Evolutionary conservation across 2,888 invertebrate genomes (phyloP).

Genomic region (Malthinus seriepunctatus): DNA sequence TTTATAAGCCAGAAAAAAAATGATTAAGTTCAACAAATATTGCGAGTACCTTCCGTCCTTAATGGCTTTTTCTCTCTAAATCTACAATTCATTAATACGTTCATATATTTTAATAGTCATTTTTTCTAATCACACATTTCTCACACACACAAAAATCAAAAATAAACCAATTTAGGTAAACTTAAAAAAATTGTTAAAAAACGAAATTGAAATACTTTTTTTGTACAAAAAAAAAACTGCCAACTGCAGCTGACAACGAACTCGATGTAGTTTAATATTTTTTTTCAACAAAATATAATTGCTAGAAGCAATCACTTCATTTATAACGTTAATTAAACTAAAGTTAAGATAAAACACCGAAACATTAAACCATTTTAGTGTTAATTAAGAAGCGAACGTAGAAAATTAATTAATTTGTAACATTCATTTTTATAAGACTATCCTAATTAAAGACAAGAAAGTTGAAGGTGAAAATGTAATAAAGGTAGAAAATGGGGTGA

Average conservation of each 20-base stretch:
- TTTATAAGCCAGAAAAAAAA: too few species aligned
- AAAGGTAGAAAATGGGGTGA: not conserved
- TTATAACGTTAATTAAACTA: conserved; percentile 11
- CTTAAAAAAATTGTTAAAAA: too few species aligned
- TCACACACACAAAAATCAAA: too few species aligned
- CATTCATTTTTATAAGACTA: not conserved
- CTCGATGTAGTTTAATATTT: not conserved
- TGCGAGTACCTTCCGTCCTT: too few species aligned
- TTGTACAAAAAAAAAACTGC: conserved; percentile 8
- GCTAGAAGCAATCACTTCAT: conserved; percentile 12
- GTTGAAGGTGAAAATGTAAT: conserved; percentile 2
- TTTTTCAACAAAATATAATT: conserved; percentile 9
- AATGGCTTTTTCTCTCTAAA: conserved; percentile 34
- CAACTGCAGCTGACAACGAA: conserved; percentile 11
- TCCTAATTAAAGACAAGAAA: conserved; percentile 1
- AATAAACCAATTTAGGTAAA: too few species aligned
- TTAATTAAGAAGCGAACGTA: conserved; percentile 6
- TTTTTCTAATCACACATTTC: too few species aligned
- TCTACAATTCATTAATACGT: conserved; percentile 30
- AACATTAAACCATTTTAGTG: conserved; percentile 6
- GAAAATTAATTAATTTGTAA: not conserved
- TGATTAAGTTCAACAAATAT: too few species aligned
- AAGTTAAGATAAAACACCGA: conserved; percentile 3
- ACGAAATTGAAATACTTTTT: not conserved
- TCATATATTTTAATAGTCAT: not conserved